Evolutionary conservation across 2,113 vertebrate genomes (phyloP).

Genomic region (Nannobrachium achirus): DNA sequence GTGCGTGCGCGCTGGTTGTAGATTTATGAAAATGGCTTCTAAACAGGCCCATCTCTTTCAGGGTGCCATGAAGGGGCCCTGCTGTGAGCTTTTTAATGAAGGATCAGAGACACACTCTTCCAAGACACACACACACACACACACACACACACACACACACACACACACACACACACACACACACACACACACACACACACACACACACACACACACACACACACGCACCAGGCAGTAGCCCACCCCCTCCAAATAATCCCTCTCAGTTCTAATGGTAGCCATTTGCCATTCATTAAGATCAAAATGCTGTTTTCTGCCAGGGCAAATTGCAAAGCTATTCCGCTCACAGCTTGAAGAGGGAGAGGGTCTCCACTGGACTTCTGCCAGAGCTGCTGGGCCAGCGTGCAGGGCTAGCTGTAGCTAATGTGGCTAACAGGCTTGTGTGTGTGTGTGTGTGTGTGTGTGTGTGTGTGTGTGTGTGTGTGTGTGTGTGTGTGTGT

Average conservation of each 20-base stretch:
- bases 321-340: constrained; percentile 99
- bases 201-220: constrained; percentile 29
- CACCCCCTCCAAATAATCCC: constrained; percentile 87
- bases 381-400: constrained; percentile 91
- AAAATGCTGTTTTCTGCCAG: constrained; percentile 97
- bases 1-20: constrained; percentile 55
- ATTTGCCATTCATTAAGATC: constrained; percentile 99
- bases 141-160: no score
- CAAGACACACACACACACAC: no score
- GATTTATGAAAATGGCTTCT: constrained; percentile 97
- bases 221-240: background rate
- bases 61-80: constrained; percentile 89
- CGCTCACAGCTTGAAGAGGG: constrained; percentile 97
- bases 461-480: constrained; percentile 7
- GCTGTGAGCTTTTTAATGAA: constrained; percentile 98
- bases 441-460: constrained; percentile 67
- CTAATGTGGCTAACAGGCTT: constrained; percentile 98
- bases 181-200: background rate
- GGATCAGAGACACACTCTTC: constrained; percentile 93
- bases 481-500: constrained; percentile 12
- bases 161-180: constrained; percentile 6
- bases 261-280: constrained; percentile 98
- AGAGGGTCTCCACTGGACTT: constrained; percentile 88
- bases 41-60: constrained; percentile 93
- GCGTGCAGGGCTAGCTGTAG: constrained; percentile 88